Conservation (phyloP, 37 sponge, comb jelly and placozoan genomes). For the Haliclona indistincta region DNA sequence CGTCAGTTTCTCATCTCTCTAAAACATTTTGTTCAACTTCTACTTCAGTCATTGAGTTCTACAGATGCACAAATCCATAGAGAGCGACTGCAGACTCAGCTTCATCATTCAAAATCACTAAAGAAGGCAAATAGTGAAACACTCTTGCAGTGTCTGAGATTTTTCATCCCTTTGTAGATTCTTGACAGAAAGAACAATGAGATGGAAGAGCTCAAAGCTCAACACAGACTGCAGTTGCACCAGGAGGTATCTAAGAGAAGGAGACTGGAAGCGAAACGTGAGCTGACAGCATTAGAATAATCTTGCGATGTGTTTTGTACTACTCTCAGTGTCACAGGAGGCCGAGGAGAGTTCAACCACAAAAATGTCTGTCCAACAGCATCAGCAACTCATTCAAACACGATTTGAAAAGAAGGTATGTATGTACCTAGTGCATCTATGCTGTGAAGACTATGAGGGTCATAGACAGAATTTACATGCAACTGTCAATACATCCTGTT, state of each 20-base stretch:
- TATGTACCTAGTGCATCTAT: no score
- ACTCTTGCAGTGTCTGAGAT: no score
- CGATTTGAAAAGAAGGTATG: neutral
- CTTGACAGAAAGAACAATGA: slow-evolving; percentile 1
- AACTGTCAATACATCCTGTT: no score
- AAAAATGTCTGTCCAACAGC: neutral
- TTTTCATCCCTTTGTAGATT: neutral
- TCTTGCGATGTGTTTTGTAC: neutral
- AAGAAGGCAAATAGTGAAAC: no score
- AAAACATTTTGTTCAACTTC: no score
- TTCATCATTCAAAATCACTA: no score
- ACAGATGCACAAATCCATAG: no score
- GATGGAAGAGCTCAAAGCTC: neutral
- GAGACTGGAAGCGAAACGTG: neutral
- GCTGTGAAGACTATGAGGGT: no score
- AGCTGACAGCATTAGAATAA: neutral
- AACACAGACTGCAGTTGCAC: neutral
- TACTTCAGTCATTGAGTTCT: no score
- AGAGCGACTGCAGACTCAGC: no score
- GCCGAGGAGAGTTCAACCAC: neutral
- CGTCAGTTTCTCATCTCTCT: no score
- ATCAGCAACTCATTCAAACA: neutral
- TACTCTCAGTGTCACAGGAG: neutral
- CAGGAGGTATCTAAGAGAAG: neutral
- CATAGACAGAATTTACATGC: no score